Evolutionary conservation across 2,888 invertebrate species (phyloP).

Genomic region (Megastigmus dorsalis): DNA sequence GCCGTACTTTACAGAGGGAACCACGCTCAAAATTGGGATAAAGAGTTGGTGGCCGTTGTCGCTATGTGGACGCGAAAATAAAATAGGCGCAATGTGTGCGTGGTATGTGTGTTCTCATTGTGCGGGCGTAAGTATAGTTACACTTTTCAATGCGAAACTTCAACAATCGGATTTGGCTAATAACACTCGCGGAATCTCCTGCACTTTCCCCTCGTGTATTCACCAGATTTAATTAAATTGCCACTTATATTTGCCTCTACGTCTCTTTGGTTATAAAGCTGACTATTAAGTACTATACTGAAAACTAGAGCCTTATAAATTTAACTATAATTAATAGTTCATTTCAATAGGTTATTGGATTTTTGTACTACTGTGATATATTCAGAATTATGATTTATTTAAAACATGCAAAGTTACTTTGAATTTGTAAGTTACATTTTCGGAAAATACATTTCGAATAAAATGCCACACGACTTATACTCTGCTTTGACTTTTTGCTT

Average conservation of each 20-base stretch:
- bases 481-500: neutral
- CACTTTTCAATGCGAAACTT: neutral
- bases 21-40: neutral
- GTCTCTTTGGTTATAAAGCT: neutral
- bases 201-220: no score
- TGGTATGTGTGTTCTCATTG: neutral
- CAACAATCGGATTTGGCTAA: constrained; percentile 4
- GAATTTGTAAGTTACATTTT: no score
- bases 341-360: no score
- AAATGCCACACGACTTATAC: neutral
- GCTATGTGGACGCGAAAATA: neutral
- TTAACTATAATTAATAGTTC: no score
- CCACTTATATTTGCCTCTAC: neutral
- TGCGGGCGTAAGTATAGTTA: neutral
- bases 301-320: no score
- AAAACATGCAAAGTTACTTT: neutral
- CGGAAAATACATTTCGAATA: neutral
- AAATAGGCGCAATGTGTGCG: neutral
- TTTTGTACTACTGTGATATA: no score
- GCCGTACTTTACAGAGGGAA: neutral
- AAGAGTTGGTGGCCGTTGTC: neutral
- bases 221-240: neutral
- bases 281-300: no score
- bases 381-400: neutral
- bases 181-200: neutral